A percentile compares a stretch with the other conserved stretches of the same genome.
Conservation (phyloP, 1,140 invertebrate genomes). For the Harlomillsia oculata region DNA sequence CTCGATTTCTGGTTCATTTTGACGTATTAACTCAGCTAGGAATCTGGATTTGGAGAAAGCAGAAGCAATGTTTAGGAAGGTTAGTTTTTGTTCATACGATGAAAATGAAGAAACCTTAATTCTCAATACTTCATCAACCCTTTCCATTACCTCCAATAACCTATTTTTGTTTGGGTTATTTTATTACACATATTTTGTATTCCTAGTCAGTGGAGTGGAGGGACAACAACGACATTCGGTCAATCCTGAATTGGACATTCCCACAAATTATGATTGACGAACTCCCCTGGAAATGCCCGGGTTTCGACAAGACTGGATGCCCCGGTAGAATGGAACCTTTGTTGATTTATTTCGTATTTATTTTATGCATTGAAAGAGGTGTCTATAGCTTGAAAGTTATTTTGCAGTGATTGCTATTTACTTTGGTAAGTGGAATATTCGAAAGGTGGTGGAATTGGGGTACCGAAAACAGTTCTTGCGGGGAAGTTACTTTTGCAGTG, state of each 20-base stretch:
- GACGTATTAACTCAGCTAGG: constrained; percentile 51
- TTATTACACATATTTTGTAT: background rate
- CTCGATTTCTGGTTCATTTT: background rate
- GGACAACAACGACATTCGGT: background rate
- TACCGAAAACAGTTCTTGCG: background rate
- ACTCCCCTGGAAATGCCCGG: constrained; percentile 4
- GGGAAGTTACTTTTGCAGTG: background rate
- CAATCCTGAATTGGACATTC: background rate
- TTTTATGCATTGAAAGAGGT: background rate
- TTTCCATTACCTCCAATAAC: background rate
- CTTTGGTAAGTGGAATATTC: constrained; percentile 20
- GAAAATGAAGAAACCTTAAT: background rate
- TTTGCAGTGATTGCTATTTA: background rate
- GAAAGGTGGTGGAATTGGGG: background rate
- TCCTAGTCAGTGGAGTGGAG: constrained; percentile 10
- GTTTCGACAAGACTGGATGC: constrained; percentile 13
- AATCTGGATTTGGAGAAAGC: constrained; percentile 68
- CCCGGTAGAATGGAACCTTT: background rate
- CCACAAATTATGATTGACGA: background rate
- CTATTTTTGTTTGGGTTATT: background rate
- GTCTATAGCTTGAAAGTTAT: background rate
- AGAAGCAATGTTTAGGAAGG: constrained; percentile 75
- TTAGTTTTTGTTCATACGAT: constrained; percentile 42
- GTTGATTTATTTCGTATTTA: background rate
- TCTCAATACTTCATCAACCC: background rate